A percentile compares a stretch with the other conserved stretches of the same genome.
phyloP scores from a whole-genome alignment of 92 coral and sea anemone species.

The Nematostella vectensis region DNA sequence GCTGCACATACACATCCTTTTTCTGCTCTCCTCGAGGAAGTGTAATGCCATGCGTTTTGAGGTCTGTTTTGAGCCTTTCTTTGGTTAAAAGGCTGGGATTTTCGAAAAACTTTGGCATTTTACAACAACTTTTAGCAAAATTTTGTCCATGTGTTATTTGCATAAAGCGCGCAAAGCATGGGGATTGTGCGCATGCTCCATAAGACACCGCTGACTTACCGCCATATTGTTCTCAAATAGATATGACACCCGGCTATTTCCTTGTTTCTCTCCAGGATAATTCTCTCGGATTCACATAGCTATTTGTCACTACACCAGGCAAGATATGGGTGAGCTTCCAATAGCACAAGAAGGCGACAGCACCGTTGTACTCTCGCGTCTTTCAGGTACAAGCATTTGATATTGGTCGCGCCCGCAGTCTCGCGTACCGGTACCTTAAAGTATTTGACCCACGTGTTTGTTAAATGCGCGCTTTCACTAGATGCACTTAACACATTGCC shows the following conservation, averaged over 20 bases:
- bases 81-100: conserved; percentile 80
- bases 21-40: conserved; percentile 78
- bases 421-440: no score
- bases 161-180: conserved; percentile 36
- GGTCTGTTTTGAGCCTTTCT: conserved; percentile 70
- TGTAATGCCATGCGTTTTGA: conserved; percentile 57
- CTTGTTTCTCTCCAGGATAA: no score
- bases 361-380: conserved; percentile 43
- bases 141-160: neutral
- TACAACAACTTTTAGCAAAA: conserved; percentile 9
- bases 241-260: no score
- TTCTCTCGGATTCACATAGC: no score
- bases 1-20: conserved; percentile 72
- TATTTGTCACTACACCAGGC: no score
- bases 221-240: conserved; percentile 1
- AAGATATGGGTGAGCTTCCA: conserved; percentile 66
- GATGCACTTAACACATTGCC: no score
- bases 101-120: conserved; percentile 61
- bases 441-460: no score
- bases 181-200: conserved; percentile 35
- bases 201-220: conserved; percentile 33
- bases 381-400: conserved; percentile 46
- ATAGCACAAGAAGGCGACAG: conserved; percentile 44
- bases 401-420: no score
- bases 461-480: no score